Conservation (phyloP, 2,888 invertebrate species). For the Saturnia pavonia region DNA sequence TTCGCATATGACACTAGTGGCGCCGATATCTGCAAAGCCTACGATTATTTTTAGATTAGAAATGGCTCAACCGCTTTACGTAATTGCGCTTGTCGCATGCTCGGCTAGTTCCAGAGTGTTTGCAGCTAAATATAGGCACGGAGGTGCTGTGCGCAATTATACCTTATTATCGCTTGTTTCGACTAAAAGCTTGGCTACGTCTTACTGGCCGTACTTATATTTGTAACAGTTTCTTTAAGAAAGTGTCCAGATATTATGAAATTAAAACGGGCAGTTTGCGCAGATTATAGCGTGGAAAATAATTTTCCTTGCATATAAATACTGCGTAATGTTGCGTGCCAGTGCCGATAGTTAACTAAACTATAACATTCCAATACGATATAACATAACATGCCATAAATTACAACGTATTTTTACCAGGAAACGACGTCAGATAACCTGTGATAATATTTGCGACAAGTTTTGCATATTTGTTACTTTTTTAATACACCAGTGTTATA, state of each 20-base stretch:
- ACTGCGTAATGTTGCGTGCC: slow-evolving; percentile 69
- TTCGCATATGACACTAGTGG: slow-evolving; percentile 77
- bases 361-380: slow-evolving; percentile 21
- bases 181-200: slow-evolving; percentile 70
- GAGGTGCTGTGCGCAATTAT: slow-evolving; percentile 76
- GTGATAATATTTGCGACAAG: background rate
- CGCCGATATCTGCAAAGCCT: slow-evolving; percentile 77
- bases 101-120: slow-evolving; percentile 75
- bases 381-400: background rate
- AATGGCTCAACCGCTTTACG: slow-evolving; percentile 82
- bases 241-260: slow-evolving; percentile 78
- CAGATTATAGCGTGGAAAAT: slow-evolving; percentile 45
- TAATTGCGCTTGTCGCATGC: slow-evolving; percentile 79
- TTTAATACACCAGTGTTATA: background rate
- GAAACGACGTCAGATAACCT: background rate
- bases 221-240: slow-evolving; percentile 74
- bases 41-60: slow-evolving; percentile 83
- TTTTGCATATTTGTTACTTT: background rate
- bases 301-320: slow-evolving; percentile 59
- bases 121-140: slow-evolving; percentile 79
- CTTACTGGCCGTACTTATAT: slow-evolving; percentile 58
- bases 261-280: slow-evolving; percentile 60
- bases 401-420: slow-evolving; percentile 16
- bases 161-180: slow-evolving; percentile 80
- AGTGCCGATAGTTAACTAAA: slow-evolving; percentile 59